Evolutionary conservation across 2,888 invertebrate genomes (phyloP).

Genomic region (Eupithecia insigniata): DNA sequence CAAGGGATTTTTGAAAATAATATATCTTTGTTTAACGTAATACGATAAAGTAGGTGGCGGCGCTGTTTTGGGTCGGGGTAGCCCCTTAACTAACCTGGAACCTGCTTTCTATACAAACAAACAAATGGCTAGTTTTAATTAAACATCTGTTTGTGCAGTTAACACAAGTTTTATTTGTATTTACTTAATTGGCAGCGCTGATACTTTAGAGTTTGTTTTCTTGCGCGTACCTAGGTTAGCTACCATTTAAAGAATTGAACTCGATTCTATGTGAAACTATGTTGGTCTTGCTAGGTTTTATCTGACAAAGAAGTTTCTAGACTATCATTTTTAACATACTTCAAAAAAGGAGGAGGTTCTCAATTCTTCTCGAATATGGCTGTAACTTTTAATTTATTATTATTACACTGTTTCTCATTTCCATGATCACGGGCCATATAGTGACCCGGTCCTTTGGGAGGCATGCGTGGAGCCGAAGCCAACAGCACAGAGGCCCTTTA

Average conservation of each 20-base stretch:
- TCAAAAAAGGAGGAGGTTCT: too few species aligned
- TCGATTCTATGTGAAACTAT: background rate
- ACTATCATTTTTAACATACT: background rate
- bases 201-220: slow-evolving; percentile 17
- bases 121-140: slow-evolving; percentile 37
- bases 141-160: slow-evolving; percentile 39
- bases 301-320: background rate
- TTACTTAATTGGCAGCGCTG: slow-evolving; percentile 29
- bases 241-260: background rate
- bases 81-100: background rate
- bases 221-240: background rate
- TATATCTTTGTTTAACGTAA: too few species aligned
- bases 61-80: too few species aligned
- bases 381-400: too few species aligned
- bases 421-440: too few species aligned
- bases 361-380: too few species aligned
- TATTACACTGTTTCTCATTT: too few species aligned
- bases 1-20: too few species aligned
- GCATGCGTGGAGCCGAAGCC: too few species aligned
- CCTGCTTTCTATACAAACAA: slow-evolving; percentile 13
- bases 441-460: too few species aligned
- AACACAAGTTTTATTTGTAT: slow-evolving; percentile 34
- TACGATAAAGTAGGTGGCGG: too few species aligned
- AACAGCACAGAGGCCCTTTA: too few species aligned
- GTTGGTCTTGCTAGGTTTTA: background rate